Conservation (phyloP, 2,113 vertebrate genomes). For the Promerops cafer region DNA sequence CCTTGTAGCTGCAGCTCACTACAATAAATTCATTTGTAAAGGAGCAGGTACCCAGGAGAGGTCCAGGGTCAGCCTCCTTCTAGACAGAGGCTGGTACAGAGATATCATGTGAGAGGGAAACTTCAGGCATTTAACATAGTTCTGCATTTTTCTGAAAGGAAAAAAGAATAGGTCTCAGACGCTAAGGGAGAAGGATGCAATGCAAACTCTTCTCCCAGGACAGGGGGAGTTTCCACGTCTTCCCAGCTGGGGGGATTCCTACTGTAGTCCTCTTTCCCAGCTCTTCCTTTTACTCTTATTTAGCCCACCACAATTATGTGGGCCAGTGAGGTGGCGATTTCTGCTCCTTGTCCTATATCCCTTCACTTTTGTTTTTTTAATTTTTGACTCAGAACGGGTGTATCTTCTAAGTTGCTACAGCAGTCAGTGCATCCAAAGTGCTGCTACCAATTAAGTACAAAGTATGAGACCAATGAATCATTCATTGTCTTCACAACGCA, state of each 20-base stretch:
- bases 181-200: background rate
- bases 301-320: background rate
- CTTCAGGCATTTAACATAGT: background rate
- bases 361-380: background rate
- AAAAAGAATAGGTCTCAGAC: background rate
- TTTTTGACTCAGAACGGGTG: background rate
- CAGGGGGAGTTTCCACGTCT: background rate
- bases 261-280: background rate
- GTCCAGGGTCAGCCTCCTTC: background rate
- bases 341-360: background rate
- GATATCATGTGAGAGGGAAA: background rate
- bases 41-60: background rate
- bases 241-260: background rate
- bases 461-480: constrained; percentile 58
- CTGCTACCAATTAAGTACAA: constrained; percentile 57
- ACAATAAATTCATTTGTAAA: background rate
- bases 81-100: background rate
- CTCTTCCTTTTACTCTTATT: background rate
- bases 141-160: background rate
- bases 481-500: constrained; percentile 30
- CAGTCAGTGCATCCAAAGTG: background rate
- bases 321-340: background rate
- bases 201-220: background rate
- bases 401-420: background rate
- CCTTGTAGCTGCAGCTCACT: background rate